A percentile compares a stretch with the other conserved stretches of the same genome.
Evolutionary conservation across 2,888 invertebrate genomes (phyloP).

Genomic region (Lithophane ornitopus): DNA sequence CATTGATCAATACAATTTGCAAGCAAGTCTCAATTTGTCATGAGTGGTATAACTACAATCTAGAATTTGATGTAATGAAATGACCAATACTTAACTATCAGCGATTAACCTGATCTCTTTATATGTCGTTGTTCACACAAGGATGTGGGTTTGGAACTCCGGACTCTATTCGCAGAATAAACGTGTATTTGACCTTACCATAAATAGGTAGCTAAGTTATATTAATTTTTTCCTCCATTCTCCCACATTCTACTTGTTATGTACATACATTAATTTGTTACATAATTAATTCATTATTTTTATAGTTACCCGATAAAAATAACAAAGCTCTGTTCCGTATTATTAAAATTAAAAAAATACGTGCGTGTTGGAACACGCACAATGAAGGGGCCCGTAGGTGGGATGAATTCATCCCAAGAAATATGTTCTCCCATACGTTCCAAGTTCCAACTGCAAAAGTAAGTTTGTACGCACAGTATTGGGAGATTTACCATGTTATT

Average conservation of each 20-base stretch:
- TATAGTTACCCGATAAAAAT: slow-evolving; percentile 2
- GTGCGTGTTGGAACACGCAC: too few relatives aligned
- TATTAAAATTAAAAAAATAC: not conserved
- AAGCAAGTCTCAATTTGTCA: slow-evolving; percentile 18
- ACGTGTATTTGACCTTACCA: slow-evolving; percentile 35
- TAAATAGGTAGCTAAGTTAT: slow-evolving; percentile 5
- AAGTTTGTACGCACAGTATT: too few relatives aligned
- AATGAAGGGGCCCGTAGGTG: too few relatives aligned
- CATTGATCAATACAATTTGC: not conserved
- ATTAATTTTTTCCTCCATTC: slow-evolving; percentile 38
- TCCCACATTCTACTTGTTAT: slow-evolving; percentile 33
- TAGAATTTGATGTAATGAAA: slow-evolving; percentile 15
- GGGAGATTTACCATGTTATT: too few relatives aligned
- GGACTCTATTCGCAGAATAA: slow-evolving; percentile 34
- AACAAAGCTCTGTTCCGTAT: not conserved
- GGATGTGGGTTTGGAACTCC: slow-evolving; percentile 36
- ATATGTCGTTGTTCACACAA: slow-evolving; percentile 37
- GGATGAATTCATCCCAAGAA: too few relatives aligned
- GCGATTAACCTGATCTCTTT: slow-evolving; percentile 9
- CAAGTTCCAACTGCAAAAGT: too few relatives aligned
- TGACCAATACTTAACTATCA: slow-evolving; percentile 2
- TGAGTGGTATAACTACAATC: slow-evolving; percentile 1
- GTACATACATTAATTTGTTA: not conserved
- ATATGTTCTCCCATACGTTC: too few relatives aligned
- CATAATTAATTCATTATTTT: slow-evolving; percentile 5